Base-by-base conservation (phyloP, 2,113 vertebrate genomes). In the Paralichthys olivaceus region DNA sequence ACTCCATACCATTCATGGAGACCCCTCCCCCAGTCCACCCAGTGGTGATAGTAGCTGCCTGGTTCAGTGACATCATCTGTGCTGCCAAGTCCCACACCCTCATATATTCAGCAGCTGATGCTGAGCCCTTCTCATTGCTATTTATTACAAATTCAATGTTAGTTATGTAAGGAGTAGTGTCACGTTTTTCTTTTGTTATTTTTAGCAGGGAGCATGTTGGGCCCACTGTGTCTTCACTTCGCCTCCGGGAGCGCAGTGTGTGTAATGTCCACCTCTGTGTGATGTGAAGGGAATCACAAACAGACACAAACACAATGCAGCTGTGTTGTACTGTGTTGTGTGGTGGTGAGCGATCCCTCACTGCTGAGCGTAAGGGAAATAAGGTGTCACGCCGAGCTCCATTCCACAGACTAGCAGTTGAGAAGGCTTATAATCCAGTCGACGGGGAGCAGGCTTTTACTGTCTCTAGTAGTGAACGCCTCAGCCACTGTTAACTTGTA, bases 1-100 rank as follows among this genome's bases (percentile, higher is more conserved):
- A 59, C 15, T 6, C 77, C 66, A 65, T 63, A 76, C 23, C 53
- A 60, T 72, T 65, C 69, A 85, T 67, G 54, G 9, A 1, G 29
- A 64, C 85, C 87, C 89, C 69, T 79, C 88, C 89, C 86, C 82
- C 76, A 63, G 32, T 75, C 76, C 54, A 68, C 51, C 57, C 75
- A 63, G 75, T 77, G 85, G 86, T 76, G 86, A 84, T 84, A 71
- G 86, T 69, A 75, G 72, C 81, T 55, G 87, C 83, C 79, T 84
- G 76, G 73, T 76, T 84, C 79, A 83, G 76, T 90, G 91, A 91
- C 81, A 85, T 88, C 88, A 88, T 82, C 84, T 71, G 61, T 13
- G 58, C 62, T 61, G 19, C 68, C 55, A 56, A 72, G 59, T 75
- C 70, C 72, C 15, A 55, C 49, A 47, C 63, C 64, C 34, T 19